Base-by-base conservation (phyloP, 2,888 invertebrate genomes). In the Polia nebulosa region DNA sequence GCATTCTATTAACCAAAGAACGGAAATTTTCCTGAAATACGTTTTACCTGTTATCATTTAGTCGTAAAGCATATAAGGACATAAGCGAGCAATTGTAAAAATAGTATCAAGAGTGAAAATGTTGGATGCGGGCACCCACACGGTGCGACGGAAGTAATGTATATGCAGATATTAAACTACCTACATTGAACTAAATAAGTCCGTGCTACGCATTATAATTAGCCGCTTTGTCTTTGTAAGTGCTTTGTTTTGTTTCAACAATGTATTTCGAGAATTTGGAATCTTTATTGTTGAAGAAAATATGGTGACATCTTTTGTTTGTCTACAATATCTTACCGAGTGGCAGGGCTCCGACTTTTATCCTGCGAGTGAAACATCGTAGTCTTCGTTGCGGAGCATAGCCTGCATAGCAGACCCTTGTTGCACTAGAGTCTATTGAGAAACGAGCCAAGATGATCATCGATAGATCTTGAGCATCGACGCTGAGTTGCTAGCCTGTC, bases 41-140 rank as follows among this genome's bases (percentile, higher is more conserved):
- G 25, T 74, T 49, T 51, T 9, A 2, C n/a, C 11, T 60, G 36
- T 61, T 78, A 68, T 74, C 58, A 56, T 78, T 45, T 59, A 60
- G 57, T 52, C 57, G 47, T 61, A 71, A 58, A 76, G 47, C 44
- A 58, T 60, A 59, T 66, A 83, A 78, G 75, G 78, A 76, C 29
- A 73, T 62, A 69, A 61, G 69, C 63, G 39, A 64, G 53, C 60
- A 66, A 72, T 85, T 77, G 85, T 87, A 85, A 87, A 89, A 87
- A 85, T 81, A 83, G 82, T 85, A 85, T 84, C 83, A 85, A 83
- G 82, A 90, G 90, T 89, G 91, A 89, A 91, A 91, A 88, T 85
- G 80, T 83, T 78, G 53, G 63, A 94, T 95, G 94, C 95, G 95
- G 95, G 95, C 88, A 88, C 95, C 95, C 94, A 86, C 90, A 94